Base-by-base conservation (phyloP, 2,113 vertebrate genomes). In the Mormyrus lacerda region DNA sequence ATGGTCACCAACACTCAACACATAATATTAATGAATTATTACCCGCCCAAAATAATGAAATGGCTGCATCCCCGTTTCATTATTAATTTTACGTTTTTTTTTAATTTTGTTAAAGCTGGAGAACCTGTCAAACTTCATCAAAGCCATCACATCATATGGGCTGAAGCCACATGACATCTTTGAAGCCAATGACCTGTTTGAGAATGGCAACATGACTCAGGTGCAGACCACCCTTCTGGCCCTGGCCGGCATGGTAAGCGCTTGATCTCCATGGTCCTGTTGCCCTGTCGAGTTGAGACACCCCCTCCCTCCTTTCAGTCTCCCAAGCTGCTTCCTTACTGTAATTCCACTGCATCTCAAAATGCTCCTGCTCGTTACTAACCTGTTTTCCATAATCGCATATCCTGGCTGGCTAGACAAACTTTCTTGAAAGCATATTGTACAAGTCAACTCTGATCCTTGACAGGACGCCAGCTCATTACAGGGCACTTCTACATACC, bases 121-220 rank as follows among this genome's bases (percentile, higher is more conserved):
- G 92, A 99, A 99, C 92, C 95, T 99, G 91, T 97, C 97, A 47
- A 97, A 97, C 94, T 99, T 99, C 95, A 97, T 97, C 95, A 97
- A 97, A 93, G 96, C 96, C 90, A 97, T 96, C 95, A 96, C 94
- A n/a, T 90, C 27, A 11, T 99, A 97, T 0, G 97, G 98, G 88
- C 95, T 99, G 94, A 99, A 97, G 93, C 96, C 97, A 0, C 97
- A 99, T 7, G 98, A 99, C 89, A 95, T 97, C 90, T 99, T 99
- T 0, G 98, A 99, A 91, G 98, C 98, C 93, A 98, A 97, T 0
- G 97, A 99, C 94, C 94, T 99, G 87, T 99, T 98, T 83, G 98
- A 99, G 94, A 97, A 93, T 0, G 97, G 97, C 42, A 99, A 99
- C 92, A 94, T 99, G 96, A 99, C 98, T 0, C 98, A 99, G 94